Percentiles rank a stretch among this genome's conserved stretches.
These are phyloP conservation scores for Amblyteles armatorius DNA, from an alignment of 2,888 invertebrate species.

Conservation along the genomic window DNA sequence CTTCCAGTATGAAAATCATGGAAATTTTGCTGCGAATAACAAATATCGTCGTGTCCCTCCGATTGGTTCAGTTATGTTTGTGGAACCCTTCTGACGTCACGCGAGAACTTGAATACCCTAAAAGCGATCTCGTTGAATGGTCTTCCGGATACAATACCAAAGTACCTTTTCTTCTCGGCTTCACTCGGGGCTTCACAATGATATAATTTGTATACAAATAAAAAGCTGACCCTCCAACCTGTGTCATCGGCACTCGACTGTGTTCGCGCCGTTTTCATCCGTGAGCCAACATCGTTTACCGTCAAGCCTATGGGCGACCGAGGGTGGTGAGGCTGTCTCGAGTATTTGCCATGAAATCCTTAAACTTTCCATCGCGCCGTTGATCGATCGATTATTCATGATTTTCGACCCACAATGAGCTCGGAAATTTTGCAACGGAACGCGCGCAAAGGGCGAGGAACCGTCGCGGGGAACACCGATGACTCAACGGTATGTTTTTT, in stretches of 20 bases:
- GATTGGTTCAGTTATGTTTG: not conserved
- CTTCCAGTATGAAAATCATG: not conserved
- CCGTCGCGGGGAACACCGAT: not conserved
- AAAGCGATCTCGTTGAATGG: not conserved
- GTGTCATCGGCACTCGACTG: not conserved
- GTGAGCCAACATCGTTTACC: constrained; percentile 31
- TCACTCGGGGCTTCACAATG: constrained; percentile 24
- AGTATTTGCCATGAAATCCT: constrained; percentile 32
- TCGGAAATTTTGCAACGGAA: not conserved
- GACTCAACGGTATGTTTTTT: constrained; percentile 9
- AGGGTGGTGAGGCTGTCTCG: constrained; percentile 25
- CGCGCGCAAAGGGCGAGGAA: not conserved
- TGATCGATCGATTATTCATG: constrained; percentile 31
- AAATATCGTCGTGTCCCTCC: not conserved
- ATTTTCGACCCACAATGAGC: not conserved
- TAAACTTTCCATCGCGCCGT: not conserved
- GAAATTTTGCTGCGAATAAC: not conserved
- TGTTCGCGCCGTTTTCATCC: not conserved
- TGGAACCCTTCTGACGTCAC: not conserved
- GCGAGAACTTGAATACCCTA: not conserved
- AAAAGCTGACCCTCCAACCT: constrained; percentile 12
- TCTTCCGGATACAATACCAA: not conserved
- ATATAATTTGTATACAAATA: constrained; percentile 36
- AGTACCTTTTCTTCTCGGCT: not conserved
- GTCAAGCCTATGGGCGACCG: constrained; percentile 11